Percentiles rank a stretch among this genome's conserved stretches.
Evolutionary conservation across 2,888 invertebrate species (phyloP).

Genomic region (Metacarcinus magister): DNA sequence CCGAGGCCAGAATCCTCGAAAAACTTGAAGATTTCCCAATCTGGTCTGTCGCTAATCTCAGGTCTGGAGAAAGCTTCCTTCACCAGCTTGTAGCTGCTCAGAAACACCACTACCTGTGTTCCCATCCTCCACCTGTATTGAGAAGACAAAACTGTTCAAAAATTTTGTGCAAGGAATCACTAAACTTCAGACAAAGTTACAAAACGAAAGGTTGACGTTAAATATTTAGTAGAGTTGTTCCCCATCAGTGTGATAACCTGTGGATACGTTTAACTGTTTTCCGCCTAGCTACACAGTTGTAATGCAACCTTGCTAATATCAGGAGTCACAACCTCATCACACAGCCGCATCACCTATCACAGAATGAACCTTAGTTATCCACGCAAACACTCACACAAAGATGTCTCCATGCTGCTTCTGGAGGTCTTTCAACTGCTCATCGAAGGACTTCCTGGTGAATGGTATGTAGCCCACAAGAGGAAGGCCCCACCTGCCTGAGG

Average conservation of each 20-base stretch:
- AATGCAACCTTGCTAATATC: too few relatives aligned
- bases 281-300: too few relatives aligned
- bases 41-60: slow-evolving; percentile 41
- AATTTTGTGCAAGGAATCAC: too few relatives aligned
- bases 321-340: neutral
- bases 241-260: too few relatives aligned
- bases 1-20: slow-evolving; percentile 32
- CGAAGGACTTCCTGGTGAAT: neutral
- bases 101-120: slow-evolving; percentile 63
- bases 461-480: slow-evolving; percentile 17
- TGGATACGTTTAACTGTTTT: too few relatives aligned
- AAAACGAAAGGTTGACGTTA: too few relatives aligned
- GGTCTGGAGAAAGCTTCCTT: neutral
- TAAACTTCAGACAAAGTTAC: too few relatives aligned
- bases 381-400: neutral
- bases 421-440: neutral
- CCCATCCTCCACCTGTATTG: slow-evolving; percentile 64
- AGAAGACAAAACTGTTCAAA: neutral
- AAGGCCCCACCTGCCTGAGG: neutral
- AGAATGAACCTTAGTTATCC: neutral
- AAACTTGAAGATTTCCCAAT: slow-evolving; percentile 54
- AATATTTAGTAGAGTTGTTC: too few relatives aligned
- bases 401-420: slow-evolving; percentile 13
- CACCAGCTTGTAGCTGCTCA: slow-evolving; percentile 47
- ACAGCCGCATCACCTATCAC: neutral